These are phyloP conservation scores for Oncorhynchus tshawytscha DNA, from an alignment of 2,113 vertebrate genomes.

Conservation along the genomic window DNA sequence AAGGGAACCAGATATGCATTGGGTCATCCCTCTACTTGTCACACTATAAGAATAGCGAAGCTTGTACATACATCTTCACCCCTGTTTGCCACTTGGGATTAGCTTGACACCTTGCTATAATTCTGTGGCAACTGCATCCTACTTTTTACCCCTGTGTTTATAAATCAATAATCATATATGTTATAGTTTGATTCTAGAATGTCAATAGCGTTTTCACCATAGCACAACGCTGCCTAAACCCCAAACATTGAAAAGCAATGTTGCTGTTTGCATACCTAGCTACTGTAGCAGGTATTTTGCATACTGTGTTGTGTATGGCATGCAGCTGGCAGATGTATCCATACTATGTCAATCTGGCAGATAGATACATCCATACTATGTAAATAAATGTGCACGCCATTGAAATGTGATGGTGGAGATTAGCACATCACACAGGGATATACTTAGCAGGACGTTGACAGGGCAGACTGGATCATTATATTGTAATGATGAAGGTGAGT, in stretches of 20 bases:
- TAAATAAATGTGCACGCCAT: neutral
- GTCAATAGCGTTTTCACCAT: neutral
- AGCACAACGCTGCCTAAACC: neutral
- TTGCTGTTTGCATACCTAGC: too few species aligned
- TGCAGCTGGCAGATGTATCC: too few species aligned
- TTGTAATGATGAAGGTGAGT: neutral
- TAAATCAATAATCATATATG: constrained; percentile 42
- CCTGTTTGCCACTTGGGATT: constrained; percentile 54
- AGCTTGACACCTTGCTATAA: constrained; percentile 44
- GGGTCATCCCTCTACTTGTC: constrained; percentile 70
- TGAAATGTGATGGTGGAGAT: neutral
- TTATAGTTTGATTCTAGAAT: constrained; percentile 52
- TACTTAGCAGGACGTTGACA: neutral
- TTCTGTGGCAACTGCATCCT: constrained; percentile 46
- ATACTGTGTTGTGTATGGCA: too few species aligned
- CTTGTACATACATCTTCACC: constrained; percentile 64
- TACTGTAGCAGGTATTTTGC: too few species aligned
- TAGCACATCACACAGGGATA: neutral
- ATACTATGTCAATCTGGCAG: neutral
- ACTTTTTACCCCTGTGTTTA: constrained; percentile 27
- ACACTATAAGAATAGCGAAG: constrained; percentile 51
- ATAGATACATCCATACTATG: neutral
- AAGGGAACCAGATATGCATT: constrained; percentile 62
- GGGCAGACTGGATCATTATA: neutral
- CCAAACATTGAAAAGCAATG: neutral